These are phyloP conservation scores for Teleogryllus occipitalis DNA, from an alignment of 1,140 invertebrate species.

Conservation along the genomic window DNA sequence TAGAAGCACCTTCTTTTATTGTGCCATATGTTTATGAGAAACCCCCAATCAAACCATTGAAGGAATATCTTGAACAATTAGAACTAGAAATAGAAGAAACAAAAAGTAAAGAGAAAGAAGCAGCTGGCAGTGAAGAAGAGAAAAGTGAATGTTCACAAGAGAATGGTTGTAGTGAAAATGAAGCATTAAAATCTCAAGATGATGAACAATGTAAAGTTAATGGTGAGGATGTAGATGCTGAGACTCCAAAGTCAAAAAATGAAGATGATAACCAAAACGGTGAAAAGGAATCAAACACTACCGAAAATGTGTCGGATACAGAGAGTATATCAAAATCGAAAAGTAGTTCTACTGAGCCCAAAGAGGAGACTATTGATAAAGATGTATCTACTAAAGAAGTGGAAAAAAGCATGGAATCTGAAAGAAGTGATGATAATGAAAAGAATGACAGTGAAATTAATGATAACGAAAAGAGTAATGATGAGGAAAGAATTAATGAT, in stretches of 20 bases:
- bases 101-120: slow-evolving; percentile 27
- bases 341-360: too few relatives aligned
- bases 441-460: slow-evolving; percentile 7
- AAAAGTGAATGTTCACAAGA: background rate
- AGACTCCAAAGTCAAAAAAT: background rate
- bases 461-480: background rate
- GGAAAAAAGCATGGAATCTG: background rate
- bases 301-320: too few relatives aligned
- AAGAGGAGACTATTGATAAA: background rate
- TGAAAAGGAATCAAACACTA: slow-evolving; percentile 8
- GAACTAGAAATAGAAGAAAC: slow-evolving; percentile 43
- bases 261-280: background rate
- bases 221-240: background rate
- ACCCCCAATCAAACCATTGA: slow-evolving; percentile 66
- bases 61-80: slow-evolving; percentile 61
- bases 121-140: slow-evolving; percentile 32
- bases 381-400: background rate
- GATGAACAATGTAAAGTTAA: slow-evolving; percentile 18
- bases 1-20: slow-evolving; percentile 84
- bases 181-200: slow-evolving; percentile 21
- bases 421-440: slow-evolving; percentile 7
- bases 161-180: slow-evolving; percentile 17
- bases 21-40: slow-evolving; percentile 90
- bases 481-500: background rate
- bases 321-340: too few relatives aligned